phyloP scores from a whole-genome alignment of 2,888 invertebrate genomes.

The Biston stratarius region DNA sequence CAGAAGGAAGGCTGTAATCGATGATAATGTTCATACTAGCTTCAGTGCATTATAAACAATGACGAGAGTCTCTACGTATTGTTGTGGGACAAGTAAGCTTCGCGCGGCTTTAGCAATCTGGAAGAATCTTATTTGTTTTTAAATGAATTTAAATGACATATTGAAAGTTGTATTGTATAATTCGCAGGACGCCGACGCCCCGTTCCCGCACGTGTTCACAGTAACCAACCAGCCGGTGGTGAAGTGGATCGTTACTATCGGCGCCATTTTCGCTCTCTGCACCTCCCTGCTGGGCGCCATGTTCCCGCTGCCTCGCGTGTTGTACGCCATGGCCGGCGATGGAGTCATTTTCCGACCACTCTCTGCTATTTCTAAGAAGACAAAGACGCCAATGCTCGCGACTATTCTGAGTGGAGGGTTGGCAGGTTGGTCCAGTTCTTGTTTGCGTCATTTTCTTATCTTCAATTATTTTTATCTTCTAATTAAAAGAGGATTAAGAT shows the following conservation, averaged over 20 bases:
- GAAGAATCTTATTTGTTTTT: too few species aligned
- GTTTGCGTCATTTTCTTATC: too few species aligned
- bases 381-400: slow-evolving; percentile 93
- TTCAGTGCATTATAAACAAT: too few species aligned
- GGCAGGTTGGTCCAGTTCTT: slow-evolving; percentile 84
- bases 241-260: slow-evolving; percentile 96
- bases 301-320: slow-evolving; percentile 94
- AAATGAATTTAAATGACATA: too few species aligned
- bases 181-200: slow-evolving; percentile 91
- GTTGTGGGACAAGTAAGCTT: too few species aligned
- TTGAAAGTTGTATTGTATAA: too few species aligned
- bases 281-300: slow-evolving; percentile 95
- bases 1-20: too few species aligned
- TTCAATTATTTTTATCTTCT: too few species aligned
- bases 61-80: too few species aligned
- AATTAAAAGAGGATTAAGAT: too few species aligned
- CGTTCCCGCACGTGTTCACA: slow-evolving; percentile 94
- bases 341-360: slow-evolving; percentile 93
- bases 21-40: too few species aligned
- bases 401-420: slow-evolving; percentile 92
- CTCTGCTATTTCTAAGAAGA: slow-evolving; percentile 89
- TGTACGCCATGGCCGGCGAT: slow-evolving; percentile 96
- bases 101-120: too few species aligned
- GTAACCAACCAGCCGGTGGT: slow-evolving; percentile 91
- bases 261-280: slow-evolving; percentile 96